Conservation (phyloP, 2,888 invertebrate genomes). For the Chrysotoxum bicinctum region DNA sequence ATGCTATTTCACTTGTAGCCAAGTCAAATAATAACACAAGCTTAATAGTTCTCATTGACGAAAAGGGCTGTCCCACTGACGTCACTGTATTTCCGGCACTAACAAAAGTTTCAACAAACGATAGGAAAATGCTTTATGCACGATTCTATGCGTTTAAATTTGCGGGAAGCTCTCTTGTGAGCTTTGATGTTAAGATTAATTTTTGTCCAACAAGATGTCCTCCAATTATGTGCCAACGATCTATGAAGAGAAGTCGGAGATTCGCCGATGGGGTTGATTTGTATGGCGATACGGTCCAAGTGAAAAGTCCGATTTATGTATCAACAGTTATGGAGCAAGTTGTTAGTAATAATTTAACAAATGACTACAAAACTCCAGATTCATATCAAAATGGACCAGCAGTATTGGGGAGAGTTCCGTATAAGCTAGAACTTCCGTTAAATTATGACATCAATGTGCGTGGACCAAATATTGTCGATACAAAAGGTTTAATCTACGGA, state of each 20-base stretch:
- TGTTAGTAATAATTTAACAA: conserved; percentile 13
- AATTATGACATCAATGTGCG: conserved; percentile 84
- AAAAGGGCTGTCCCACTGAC: conserved; percentile 91
- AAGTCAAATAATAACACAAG: conserved; percentile 90
- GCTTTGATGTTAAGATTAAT: conserved; percentile 91
- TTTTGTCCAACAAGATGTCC: conserved; percentile 89
- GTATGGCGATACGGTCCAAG: conserved; percentile 73
- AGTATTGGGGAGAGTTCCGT: conserved; percentile 29
- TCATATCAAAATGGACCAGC: conserved; percentile 16
- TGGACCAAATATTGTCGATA: conserved; percentile 84
- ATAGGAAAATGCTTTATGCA: conserved; percentile 82
- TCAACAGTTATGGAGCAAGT: conserved; percentile 78
- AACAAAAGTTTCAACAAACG: conserved; percentile 78
- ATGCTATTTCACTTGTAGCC: conserved; percentile 90
- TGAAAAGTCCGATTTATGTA: conserved; percentile 79
- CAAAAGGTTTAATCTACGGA: conserved; percentile 84
- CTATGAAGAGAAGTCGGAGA: conserved; percentile 30
- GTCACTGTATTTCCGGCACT: conserved; percentile 83
- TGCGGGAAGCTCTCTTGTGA: conserved; percentile 90
- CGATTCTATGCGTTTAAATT: conserved; percentile 94
- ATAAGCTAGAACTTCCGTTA: conserved; percentile 81
- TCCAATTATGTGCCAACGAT: conserved; percentile 83
- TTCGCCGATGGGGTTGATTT: conserved; percentile 48
- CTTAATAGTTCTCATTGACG: conserved; percentile 87
- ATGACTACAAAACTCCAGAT: conserved; percentile 7